A percentile compares a stretch with the other conserved stretches of the same genome.
phyloP scores from a whole-genome alignment of 2,797 vertebrate species.

The Sebastes cheni region DNA sequence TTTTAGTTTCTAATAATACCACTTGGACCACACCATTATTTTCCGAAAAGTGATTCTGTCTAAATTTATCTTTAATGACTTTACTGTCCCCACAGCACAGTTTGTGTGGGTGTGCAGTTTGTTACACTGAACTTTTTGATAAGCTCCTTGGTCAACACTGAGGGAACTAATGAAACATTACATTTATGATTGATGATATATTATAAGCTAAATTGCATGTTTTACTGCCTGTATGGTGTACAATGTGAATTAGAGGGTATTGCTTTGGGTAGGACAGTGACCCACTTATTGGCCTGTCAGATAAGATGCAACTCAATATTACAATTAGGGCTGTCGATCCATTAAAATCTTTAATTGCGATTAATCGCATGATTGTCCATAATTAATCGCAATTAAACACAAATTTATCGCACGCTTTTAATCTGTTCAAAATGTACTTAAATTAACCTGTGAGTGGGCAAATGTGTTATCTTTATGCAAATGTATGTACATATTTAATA shows the following conservation, averaged over 20 bases:
- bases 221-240: neutral
- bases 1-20: slow-evolving; percentile 44
- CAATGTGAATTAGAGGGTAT: neutral
- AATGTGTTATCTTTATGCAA: no score
- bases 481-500: no score
- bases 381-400: no score
- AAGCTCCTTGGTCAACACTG: neutral
- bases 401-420: no score
- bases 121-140: neutral
- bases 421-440: no score
- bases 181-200: neutral
- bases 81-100: slow-evolving; percentile 20
- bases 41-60: neutral
- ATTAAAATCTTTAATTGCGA: no score
- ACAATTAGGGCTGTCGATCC: no score
- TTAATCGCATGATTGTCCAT: no score
- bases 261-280: neutral
- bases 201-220: neutral
- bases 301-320: neutral
- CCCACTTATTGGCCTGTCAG: neutral
- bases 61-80: slow-evolving; percentile 13
- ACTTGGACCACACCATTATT: neutral
- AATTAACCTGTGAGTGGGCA: no score
- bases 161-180: neutral
- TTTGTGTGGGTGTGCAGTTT: neutral